A percentile compares a stretch with the other conserved stretches of the same genome.
phyloP scores from a whole-genome alignment of 2,797 vertebrate species.

The Borostomias antarcticus region DNA sequence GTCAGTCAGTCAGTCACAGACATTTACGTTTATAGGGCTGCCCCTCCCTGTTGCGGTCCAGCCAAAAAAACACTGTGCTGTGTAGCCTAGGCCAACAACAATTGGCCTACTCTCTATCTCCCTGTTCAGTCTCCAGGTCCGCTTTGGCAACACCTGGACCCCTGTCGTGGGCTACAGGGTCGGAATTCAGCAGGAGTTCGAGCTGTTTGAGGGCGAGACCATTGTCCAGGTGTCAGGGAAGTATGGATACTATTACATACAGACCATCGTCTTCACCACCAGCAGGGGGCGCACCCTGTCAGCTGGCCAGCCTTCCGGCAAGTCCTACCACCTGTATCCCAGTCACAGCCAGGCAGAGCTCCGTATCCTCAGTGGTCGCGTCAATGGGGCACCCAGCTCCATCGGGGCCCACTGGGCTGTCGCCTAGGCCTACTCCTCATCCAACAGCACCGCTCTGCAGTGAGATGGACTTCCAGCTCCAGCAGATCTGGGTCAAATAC shows the following conservation, averaged over 20 bases:
- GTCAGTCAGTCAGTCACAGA: too few species aligned
- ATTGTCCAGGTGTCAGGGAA: conserved; percentile 51
- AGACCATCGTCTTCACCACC: conserved; percentile 36
- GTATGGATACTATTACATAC: conserved; percentile 12
- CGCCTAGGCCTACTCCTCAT: too few species aligned
- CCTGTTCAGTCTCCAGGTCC: conserved; percentile 42
- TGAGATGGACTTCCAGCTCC: too few species aligned
- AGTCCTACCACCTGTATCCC: conserved; percentile 52
- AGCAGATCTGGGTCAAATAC: too few species aligned
- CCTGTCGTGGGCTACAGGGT: accelerated
- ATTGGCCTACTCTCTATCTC: too few species aligned
- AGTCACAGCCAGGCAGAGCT: conserved; percentile 26
- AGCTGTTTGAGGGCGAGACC: conserved; percentile 26
- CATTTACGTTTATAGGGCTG: too few species aligned
- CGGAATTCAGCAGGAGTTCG: accelerated
- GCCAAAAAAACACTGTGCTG: too few species aligned
- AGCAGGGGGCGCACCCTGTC: conserved; percentile 29
- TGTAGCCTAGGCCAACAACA: too few species aligned
- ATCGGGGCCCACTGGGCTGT: too few species aligned
- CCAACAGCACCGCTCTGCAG: too few species aligned
- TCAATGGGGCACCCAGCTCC: too few species aligned
- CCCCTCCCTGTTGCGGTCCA: too few species aligned
- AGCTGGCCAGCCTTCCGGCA: conserved; percentile 17
- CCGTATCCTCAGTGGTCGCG: conserved; percentile 30
- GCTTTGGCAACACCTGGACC: conserved; percentile 28